Evolutionary conservation across 37 sponge, comb jelly and placozoan species (phyloP), one percentile per base, ranked within the genome.

Genomic region (Spongia lamella): DNA sequence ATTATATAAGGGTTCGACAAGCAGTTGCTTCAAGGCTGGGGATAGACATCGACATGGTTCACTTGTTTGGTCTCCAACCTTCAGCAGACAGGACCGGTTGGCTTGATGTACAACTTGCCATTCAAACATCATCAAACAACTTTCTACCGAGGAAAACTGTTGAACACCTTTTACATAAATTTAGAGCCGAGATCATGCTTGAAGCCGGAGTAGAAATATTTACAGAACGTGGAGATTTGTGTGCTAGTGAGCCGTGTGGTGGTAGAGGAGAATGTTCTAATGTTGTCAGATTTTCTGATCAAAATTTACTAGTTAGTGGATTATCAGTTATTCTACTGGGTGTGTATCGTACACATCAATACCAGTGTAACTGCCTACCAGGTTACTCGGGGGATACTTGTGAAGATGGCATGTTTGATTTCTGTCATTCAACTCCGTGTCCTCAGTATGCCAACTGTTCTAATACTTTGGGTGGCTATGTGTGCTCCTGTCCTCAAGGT

Each of bases 201-300:
- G 17, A 14, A 24, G 7, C 21, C 15, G 63, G 75, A 9, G 32
- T 79, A 6, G 63, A 24, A 11, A 59, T 90, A 2, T 11, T 21
- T 6, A 86, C 83, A 31, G 91, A 82, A 24, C 27, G 40, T 16
- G 60, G 68, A 24, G 83, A 85, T 38, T 50, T 66, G 27, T 90
- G 91, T 66, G 66, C 64, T 1, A 31, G 38, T 29, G 87, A 86
- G 55, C 71, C 70, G 2, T 82, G 83, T 72, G 49, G 70, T 57
- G 11, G 47, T 4, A 57, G 71, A 0, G 66, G 56, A 0, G 30
- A 57, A 0, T 90, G 91, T 53, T 30, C 39, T 15, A 77, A 83
- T 27, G n/a, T 25, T 0, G 56, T 56, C 59, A 43, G 5, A 43
- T 43, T 43, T 43, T 13, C 47, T 13, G 7, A 5, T 13, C 7